Evolutionary conservation across 2,113 vertebrate genomes (phyloP).

Genomic region (Periophthalmodon schlosseri): DNA sequence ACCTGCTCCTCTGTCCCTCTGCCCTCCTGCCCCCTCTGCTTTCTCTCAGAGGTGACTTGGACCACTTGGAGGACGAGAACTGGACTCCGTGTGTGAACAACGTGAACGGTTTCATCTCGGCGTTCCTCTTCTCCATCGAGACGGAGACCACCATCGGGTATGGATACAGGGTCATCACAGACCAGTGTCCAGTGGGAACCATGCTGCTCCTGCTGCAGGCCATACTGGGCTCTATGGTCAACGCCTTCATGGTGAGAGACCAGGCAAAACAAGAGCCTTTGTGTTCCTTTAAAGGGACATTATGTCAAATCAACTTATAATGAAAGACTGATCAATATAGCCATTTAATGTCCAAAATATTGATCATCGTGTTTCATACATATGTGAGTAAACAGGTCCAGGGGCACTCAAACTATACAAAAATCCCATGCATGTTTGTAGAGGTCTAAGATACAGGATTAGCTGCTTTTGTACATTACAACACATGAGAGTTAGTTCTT

Average conservation of each 20-base stretch:
- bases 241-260: constrained; percentile 93
- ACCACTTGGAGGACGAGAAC: constrained; percentile 88
- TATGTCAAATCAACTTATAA: too few species aligned
- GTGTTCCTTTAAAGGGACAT: too few species aligned
- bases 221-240: constrained; percentile 97
- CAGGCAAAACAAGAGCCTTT: too few species aligned
- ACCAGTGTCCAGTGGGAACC: constrained; percentile 94
- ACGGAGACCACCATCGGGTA: constrained; percentile 97
- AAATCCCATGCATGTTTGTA: too few species aligned
- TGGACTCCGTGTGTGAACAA: constrained; percentile 98
- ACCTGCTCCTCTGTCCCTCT: constrained; percentile 25
- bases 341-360: too few species aligned
- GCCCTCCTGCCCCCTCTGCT: constrained; percentile 14
- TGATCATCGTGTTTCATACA: too few species aligned
- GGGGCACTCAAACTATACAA: too few species aligned
- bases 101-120: constrained; percentile 93
- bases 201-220: constrained; percentile 92
- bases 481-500: too few species aligned
- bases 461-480: too few species aligned
- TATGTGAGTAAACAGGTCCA: too few species aligned
- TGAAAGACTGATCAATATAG: too few species aligned
- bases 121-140: constrained; percentile 97
- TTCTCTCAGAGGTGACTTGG: constrained; percentile 85
- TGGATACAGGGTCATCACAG: constrained; percentile 93
- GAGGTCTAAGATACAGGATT: too few species aligned